A percentile compares a stretch with the other conserved stretches of the same genome.
These are phyloP conservation scores for Apistogramma diplotaenia DNA, from an alignment of 2,113 vertebrate species.

Conservation along the genomic window DNA sequence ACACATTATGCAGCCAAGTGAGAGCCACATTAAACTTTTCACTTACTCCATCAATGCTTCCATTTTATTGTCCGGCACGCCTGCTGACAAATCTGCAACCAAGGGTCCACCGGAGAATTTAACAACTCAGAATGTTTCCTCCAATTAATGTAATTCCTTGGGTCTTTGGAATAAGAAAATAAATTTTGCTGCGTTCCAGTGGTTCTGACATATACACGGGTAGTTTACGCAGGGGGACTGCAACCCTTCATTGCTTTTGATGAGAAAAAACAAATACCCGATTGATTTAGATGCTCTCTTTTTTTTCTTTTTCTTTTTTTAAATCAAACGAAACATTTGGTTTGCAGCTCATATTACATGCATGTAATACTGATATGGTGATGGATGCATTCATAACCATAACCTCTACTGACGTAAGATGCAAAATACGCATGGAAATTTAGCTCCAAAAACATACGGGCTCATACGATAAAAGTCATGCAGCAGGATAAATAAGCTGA, in stretches of 20 bases:
- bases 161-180: slow-evolving; percentile 67
- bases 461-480: not conserved
- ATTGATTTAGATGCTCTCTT: slow-evolving; percentile 34
- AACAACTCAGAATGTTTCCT: slow-evolving; percentile 75
- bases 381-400: slow-evolving; percentile 25
- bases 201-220: slow-evolving; percentile 2
- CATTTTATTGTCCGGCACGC: slow-evolving; percentile 72
- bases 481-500: not conserved
- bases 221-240: slow-evolving; percentile 42
- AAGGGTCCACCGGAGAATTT: slow-evolving; percentile 60
- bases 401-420: not conserved
- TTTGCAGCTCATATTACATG: slow-evolving; percentile 22
- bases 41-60: slow-evolving; percentile 74
- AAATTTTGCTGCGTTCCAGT: slow-evolving; percentile 36
- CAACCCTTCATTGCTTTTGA: slow-evolving; percentile 38
- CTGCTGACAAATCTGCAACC: slow-evolving; percentile 69
- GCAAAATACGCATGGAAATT: not conserved
- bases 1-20: slow-evolving; percentile 72
- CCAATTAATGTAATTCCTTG: slow-evolving; percentile 69
- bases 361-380: slow-evolving; percentile 1
- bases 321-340: slow-evolving; percentile 29
- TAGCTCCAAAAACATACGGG: not conserved
- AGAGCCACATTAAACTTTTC: slow-evolving; percentile 79
- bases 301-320: not conserved
- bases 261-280: slow-evolving; percentile 59